Evolutionary conservation across 92 coral and sea anemone genomes (phyloP), one percentile per base, ranked within the genome.

Genomic region (Bergia puertoricense): DNA sequence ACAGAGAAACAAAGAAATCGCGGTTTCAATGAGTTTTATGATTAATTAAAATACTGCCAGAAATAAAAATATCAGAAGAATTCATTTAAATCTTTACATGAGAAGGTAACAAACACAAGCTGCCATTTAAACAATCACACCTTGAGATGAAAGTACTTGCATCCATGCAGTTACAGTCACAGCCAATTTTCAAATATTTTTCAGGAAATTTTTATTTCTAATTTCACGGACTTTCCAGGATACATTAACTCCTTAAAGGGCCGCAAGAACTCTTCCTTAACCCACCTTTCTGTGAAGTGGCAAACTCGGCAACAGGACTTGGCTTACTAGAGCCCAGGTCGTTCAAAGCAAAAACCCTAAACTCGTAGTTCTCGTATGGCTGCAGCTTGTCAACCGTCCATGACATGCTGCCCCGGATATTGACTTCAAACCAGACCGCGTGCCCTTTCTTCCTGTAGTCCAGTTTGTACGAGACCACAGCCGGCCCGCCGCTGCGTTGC

Each of bases 341-440:
- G 74, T 97, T 97, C 76, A 91, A 59, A 54, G 99, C 96, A 79
- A 92, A 94, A 0, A 97, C 93, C 30, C 95, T 94, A 66, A 95
- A 92, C 82, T 95, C 92, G 62, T 97, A 97, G 4, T 89, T 81
- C 10, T 94, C 89, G 57, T 82, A 95, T 14, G 99, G 93, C 88
- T 90, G 83, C 20, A 97, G 91, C 54, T 71, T 75, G 6, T 56
- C 76, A 14, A 94, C 67, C 41, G 86, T 89, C 90, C 83, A 81
- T 0, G 98, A 92, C 86, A 69, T 79, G 37, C 87, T 90, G 14
- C 97, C 97, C n/a, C 89, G 93, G 38, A 94, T 88, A 48, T 89
- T 81, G 44, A 82, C 44, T 67, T 82, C 86, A 11, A 50, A 83
- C 99, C 99, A 97, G 11, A 86, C 75, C 13, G 76, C 62, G 1